Base-by-base conservation (phyloP, 2,797 vertebrate genomes). In the Acanthurus leucopareius region DNA sequence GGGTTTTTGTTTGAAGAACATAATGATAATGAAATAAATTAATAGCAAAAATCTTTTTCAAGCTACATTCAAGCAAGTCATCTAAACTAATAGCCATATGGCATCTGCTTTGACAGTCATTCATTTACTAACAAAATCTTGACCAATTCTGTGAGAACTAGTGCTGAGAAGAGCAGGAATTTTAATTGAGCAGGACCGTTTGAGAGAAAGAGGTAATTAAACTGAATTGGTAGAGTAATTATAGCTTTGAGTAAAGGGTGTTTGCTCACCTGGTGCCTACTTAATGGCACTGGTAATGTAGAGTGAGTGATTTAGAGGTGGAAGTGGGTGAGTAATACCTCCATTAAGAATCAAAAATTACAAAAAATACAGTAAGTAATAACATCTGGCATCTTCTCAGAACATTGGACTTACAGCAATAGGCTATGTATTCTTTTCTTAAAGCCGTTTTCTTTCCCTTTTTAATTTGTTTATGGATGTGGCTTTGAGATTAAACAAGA, bases 171-270 rank as follows among this genome's bases (percentile, higher is more conserved):
- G 20, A 52, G 22, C 17, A 73, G 77, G 85, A 85, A 85, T 89
- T 87, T 86, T 69, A 84, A 86, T 81, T 86, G 65, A 54, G 62
- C 17, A 13, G 79, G 28, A 72, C 61, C 53, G 3, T 77, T 80
- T 68, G 19, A 60, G 63, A 75, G 42, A 44, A 73, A 52, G 56
- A 76, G 72, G 75, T 69, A 58, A 68, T 83, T 77, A 70, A 86
- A 89, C 53, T 75, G 69, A 81, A 71, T 76, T 72, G 67, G 60
- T 69, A 71, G 73, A 71, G 69, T 91, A 87, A 90, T 89, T 88
- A 89, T 47, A 88, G 81, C 74, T 79, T 72, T 58, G 53, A 68
- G 47, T 59, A 20, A 68, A 77, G 42, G 67, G 59, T 74, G 69
- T 80, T 84, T 83, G 19, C 64, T 85, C 69, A 72, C 64, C 71